Evolutionary conservation across 2,888 invertebrate genomes (phyloP).

Genomic region (Drosophila formosana): DNA sequence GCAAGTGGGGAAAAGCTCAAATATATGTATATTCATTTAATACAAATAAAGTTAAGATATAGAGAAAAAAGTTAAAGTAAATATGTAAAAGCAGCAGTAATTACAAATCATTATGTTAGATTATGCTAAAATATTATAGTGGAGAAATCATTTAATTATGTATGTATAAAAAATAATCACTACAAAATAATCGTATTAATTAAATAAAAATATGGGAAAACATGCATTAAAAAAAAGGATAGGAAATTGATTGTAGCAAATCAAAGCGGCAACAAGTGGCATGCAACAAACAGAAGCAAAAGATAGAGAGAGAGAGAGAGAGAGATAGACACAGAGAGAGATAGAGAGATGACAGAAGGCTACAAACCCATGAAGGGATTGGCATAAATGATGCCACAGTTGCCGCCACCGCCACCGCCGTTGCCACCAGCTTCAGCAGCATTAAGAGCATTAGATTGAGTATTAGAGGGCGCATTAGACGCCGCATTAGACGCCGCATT

Average conservation of each 20-base stretch:
- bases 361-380: constrained; percentile 86
- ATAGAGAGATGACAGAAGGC: constrained; percentile 2
- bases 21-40: too few relatives aligned
- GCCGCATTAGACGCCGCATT: not conserved
- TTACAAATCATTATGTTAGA: too few relatives aligned
- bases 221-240: too few relatives aligned
- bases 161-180: too few relatives aligned
- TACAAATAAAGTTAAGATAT: not conserved
- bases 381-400: constrained; percentile 84
- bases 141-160: too few relatives aligned
- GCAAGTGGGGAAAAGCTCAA: too few relatives aligned
- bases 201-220: not conserved
- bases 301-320: not conserved
- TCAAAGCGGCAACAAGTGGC: constrained; percentile 11
- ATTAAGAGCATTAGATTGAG: not conserved
- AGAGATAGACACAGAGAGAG: not conserved
- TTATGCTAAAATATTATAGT: too few relatives aligned
- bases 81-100: too few relatives aligned
- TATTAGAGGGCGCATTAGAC: not conserved
- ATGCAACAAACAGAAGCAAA: constrained; percentile 11
- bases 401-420: constrained; percentile 61
- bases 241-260: too few relatives aligned
- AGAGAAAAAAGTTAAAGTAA: constrained; percentile 5
- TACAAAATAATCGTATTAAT: too few relatives aligned
- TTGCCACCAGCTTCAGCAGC: constrained; percentile 17